Percentiles rank a stretch among this genome's conserved stretches.
phyloP scores from a whole-genome alignment of 2,888 invertebrate species.

The Cyclophora albipunctata region DNA sequence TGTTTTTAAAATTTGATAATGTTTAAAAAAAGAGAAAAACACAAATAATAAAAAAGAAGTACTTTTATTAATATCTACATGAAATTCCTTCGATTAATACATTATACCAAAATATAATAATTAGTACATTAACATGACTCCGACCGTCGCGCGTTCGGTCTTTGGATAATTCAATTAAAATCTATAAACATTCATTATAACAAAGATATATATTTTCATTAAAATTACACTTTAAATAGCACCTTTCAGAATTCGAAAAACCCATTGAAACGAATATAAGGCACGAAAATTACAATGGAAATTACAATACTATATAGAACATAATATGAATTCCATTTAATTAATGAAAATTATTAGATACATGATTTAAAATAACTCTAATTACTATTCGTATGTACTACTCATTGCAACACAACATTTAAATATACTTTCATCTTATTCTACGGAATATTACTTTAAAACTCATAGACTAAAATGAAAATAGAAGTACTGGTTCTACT shows the following conservation, averaged over 20 bases:
- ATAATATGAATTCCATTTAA: slow-evolving; percentile 64
- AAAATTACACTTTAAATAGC: slow-evolving; percentile 35
- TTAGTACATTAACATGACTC: slow-evolving; percentile 65
- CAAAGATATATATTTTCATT: slow-evolving; percentile 17
- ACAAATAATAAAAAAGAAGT: slow-evolving; percentile 40
- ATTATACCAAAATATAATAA: slow-evolving; percentile 51
- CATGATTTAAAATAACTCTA: no score
- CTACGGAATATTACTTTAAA: slow-evolving; percentile 8
- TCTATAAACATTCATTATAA: slow-evolving; percentile 29
- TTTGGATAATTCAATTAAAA: slow-evolving; percentile 41
- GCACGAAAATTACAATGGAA: slow-evolving; percentile 39
- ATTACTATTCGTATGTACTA: no score
- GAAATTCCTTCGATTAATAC: slow-evolving; percentile 51
- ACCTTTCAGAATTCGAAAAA: slow-evolving; percentile 32
- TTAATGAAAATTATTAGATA: slow-evolving; percentile 15
- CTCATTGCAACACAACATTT: no score
- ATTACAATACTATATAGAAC: slow-evolving; percentile 59
- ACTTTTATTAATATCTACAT: slow-evolving; percentile 68
- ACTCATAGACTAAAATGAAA: slow-evolving; percentile 64
- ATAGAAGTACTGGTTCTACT: slow-evolving; percentile 53
- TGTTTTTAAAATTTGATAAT: no score
- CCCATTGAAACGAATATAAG: slow-evolving; percentile 29
- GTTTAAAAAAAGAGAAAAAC: background rate
- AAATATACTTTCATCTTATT: slow-evolving; percentile 9
- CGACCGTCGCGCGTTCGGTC: slow-evolving; percentile 62